Percentiles rank a stretch among this genome's conserved stretches.
Conservation (phyloP, 2,888 invertebrate genomes). For the Lasioglossum figueresi region DNA sequence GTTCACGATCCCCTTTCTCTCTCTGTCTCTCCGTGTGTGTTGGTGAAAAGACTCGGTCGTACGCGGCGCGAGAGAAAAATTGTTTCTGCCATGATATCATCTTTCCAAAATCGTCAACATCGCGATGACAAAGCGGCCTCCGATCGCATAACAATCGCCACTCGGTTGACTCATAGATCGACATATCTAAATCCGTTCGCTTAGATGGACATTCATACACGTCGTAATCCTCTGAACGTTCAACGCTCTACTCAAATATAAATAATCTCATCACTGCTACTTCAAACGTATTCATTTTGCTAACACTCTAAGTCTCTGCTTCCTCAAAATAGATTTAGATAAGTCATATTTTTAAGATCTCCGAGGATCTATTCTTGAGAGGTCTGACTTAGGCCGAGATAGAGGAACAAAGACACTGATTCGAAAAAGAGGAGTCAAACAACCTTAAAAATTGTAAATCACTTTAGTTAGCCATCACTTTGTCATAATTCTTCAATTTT, state of each 20-base stretch:
- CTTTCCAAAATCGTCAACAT: slow-evolving; percentile 52
- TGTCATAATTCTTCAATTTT: neutral
- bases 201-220: neutral
- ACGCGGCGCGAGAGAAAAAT: slow-evolving; percentile 3
- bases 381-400: neutral
- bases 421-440: neutral
- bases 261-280: neutral
- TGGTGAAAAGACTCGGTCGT: slow-evolving; percentile 26
- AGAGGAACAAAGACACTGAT: neutral
- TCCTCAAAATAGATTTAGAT: neutral
- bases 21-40: neutral
- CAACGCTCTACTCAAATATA: neutral
- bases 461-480: neutral
- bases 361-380: neutral
- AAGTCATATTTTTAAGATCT: neutral
- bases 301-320: neutral
- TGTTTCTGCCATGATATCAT: slow-evolving; percentile 50
- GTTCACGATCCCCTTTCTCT: slow-evolving; percentile 29
- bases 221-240: neutral
- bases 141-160: slow-evolving; percentile 33
- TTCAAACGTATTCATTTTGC: neutral
- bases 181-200: slow-evolving; percentile 16
- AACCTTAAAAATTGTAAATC: neutral
- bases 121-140: slow-evolving; percentile 39
- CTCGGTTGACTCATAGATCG: slow-evolving; percentile 36